Percentiles rank a stretch among this genome's conserved stretches.
Evolutionary conservation across 1,140 invertebrate genomes (phyloP).

Genomic region (Aphaenogaster rudis): DNA sequence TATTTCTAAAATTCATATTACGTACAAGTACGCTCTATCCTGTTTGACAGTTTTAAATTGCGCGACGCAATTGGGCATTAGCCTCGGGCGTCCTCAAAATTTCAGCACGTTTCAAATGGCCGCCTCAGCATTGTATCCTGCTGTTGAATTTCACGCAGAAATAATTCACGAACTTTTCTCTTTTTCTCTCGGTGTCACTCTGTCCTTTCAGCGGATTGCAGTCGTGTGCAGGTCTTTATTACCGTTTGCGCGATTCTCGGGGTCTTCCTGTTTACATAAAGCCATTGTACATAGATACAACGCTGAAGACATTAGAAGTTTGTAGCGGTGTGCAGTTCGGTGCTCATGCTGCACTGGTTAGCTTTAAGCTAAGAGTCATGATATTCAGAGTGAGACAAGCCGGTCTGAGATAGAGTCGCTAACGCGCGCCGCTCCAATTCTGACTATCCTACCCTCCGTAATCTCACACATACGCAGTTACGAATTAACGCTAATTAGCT

Average conservation of each 20-base stretch:
- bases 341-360: constrained; percentile 55
- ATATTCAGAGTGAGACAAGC: constrained; percentile 19
- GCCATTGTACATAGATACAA: constrained; percentile 24
- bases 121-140: not conserved
- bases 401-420: constrained; percentile 24
- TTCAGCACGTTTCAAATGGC: constrained; percentile 11
- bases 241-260: constrained; percentile 30
- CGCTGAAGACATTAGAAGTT: constrained; percentile 55
- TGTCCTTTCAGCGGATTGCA: constrained; percentile 2
- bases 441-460: not conserved
- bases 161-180: constrained; percentile 30
- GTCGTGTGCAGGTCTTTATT: constrained; percentile 47
- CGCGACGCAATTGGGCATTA: not conserved
- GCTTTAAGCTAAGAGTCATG: constrained; percentile 46
- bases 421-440: constrained; percentile 33
- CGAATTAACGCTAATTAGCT: constrained; percentile 39
- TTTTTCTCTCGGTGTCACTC: constrained; percentile 18
- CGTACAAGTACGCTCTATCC: too few relatives aligned
- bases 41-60: constrained; percentile 29
- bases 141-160: constrained; percentile 25
- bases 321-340: constrained; percentile 29
- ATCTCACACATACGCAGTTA: constrained; percentile 27
- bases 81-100: constrained; percentile 11
- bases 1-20: not conserved
- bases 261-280: constrained; percentile 56